phyloP scores from a whole-genome alignment of 2,113 vertebrate genomes.

The Promerops cafer region DNA sequence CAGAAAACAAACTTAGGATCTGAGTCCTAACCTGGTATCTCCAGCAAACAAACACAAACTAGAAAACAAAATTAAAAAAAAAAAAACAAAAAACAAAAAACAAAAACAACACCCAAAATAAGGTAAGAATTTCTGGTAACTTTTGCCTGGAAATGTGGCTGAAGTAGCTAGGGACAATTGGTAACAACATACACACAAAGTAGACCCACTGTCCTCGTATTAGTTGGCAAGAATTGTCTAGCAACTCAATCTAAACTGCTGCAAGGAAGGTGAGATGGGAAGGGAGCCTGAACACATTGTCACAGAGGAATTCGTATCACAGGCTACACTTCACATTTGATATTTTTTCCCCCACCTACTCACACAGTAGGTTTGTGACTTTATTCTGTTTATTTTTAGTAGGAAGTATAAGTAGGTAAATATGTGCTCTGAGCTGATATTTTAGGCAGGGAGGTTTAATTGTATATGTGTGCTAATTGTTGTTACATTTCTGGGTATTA shows the following conservation, averaged over 20 bases:
- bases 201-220: not conserved
- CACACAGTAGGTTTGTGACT: not conserved
- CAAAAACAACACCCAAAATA: not conserved
- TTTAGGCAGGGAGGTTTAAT: constrained; percentile 7
- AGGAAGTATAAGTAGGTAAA: not conserved
- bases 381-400: constrained; percentile 34
- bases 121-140: not conserved
- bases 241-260: not conserved
- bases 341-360: not conserved
- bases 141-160: not conserved
- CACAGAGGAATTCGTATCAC: not conserved
- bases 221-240: not conserved
- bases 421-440: not conserved
- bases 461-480: not conserved
- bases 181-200: not conserved
- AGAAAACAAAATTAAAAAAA: not conserved
- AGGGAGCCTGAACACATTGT: not conserved
- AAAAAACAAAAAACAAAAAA: not conserved
- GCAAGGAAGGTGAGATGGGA: not conserved
- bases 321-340: not conserved
- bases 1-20: not conserved
- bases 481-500: not conserved
- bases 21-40: not conserved
- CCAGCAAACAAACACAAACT: not conserved
- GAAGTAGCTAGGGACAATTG: not conserved